These are phyloP conservation scores for Sialia sialis DNA, from an alignment of 2,113 vertebrate species.

Conservation along the genomic window DNA sequence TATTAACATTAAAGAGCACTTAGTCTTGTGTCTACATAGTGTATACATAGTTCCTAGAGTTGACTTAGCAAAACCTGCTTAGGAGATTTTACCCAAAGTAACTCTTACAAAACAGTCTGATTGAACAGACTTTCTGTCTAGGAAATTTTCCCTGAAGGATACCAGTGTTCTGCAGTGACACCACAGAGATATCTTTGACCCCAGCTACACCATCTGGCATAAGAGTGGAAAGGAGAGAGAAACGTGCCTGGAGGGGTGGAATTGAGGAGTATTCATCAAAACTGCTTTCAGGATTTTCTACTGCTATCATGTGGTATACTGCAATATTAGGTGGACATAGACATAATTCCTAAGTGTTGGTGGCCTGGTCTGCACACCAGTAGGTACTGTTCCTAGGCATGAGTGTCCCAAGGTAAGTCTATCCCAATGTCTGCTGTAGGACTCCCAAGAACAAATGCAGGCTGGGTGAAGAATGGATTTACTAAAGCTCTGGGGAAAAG, in stretches of 20 bases:
- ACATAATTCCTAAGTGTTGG: background rate
- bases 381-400: background rate
- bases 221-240: background rate
- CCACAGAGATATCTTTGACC: background rate
- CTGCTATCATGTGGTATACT: rapidly evolving
- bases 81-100: background rate
- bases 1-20: background rate
- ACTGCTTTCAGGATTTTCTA: background rate
- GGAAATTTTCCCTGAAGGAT: background rate
- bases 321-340: background rate
- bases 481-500: background rate
- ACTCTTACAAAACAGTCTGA: background rate
- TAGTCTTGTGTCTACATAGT: background rate
- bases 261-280: background rate
- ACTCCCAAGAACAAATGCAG: background rate
- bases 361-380: background rate
- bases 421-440: background rate
- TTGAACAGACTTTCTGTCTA: background rate
- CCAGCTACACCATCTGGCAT: background rate
- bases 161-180: background rate
- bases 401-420: background rate
- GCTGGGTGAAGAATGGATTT: background rate
- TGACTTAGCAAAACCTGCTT: background rate
- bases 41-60: background rate
- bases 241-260: background rate